Base-by-base conservation (phyloP, 1,140 invertebrate species). In the Nixonia krombeini region DNA sequence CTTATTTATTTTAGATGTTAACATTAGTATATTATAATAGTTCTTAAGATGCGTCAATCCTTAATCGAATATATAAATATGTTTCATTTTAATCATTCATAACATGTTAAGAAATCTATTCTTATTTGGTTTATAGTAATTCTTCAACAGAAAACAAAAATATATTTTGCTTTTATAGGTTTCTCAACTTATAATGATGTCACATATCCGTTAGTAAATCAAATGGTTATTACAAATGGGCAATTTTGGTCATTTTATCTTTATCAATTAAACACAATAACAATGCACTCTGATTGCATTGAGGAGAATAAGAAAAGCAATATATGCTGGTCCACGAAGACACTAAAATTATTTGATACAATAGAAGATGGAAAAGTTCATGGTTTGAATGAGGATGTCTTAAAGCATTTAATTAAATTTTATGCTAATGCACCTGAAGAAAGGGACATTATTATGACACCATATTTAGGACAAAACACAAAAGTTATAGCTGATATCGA, bases 181-280 rank as follows among this genome's bases (percentile, higher is more conserved):
- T 98, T 98, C 78, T 93, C 92, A 41, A 92, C 92, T 4, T 94
- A 88, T 65, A 91, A 94, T 73, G 95, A 97, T 47, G 67, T 96
- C 4, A 95, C 93, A 0, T 97, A 97, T 81, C 96, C 96, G 8
- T 78, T 97, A 18, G 88, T 91, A 4, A 92, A 91, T 21, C 96
- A 97, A 88, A 91, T 90, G 2, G 82, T 97, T 37, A 86, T 96
- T 17, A 94, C 94, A 1, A 91, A 97, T 87, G 95, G 95, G 0
- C 88, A 92, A 68, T 76, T 87, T 0, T 96, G 93, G 89, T 91
- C 90, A 1, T 95, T 97, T 64, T 94, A 90, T 76, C 86, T 90
- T 4, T 97, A 97, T 78, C 96, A 98, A 82, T 75, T 97, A 17
- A 98, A 98, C 78, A 97, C 95, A 1, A 88, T 91, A 31, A 73